Evolutionary conservation across 2,113 vertebrate genomes (phyloP).

Genomic region (Sinocyclocheilus anshuiensis): DNA sequence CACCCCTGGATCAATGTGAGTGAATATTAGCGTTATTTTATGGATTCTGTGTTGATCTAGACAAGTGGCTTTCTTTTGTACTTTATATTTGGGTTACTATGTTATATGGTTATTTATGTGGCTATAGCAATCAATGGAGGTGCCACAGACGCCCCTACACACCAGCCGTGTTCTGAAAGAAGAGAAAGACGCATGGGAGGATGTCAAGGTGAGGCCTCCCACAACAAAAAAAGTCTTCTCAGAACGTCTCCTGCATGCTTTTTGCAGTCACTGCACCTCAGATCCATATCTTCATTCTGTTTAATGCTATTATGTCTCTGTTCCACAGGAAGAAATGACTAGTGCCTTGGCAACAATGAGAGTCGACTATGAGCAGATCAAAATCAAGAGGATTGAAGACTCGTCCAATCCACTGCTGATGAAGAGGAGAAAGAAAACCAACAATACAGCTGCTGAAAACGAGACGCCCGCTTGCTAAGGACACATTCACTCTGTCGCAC

Average conservation of each 20-base stretch:
- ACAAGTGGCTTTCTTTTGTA: background rate
- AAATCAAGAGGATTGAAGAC: slow-evolving; percentile 97
- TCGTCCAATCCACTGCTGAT: slow-evolving; percentile 93
- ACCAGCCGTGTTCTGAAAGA: slow-evolving; percentile 96
- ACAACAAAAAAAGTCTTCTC: background rate
- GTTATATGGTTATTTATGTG: background rate
- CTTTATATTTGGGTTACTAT: background rate
- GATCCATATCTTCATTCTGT: background rate
- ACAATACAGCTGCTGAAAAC: slow-evolving; percentile 64
- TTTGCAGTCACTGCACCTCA: background rate
- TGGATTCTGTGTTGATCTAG: background rate
- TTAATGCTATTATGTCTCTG: background rate
- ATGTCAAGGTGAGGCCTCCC: slow-evolving; percentile 86
- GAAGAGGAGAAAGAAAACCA: slow-evolving; percentile 93
- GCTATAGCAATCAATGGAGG: slow-evolving; percentile 90
- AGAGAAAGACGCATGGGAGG: slow-evolving; percentile 95
- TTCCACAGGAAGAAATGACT: slow-evolving; percentile 94
- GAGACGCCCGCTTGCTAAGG: slow-evolving; percentile 73
- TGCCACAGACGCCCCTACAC: slow-evolving; percentile 95
- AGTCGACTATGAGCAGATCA: slow-evolving; percentile 97
- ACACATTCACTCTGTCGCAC: slow-evolving; percentile 1
- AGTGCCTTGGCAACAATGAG: slow-evolving; percentile 98
- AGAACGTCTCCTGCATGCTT: background rate
- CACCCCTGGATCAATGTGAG: slow-evolving; percentile 98
- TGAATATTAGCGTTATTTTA: background rate